Evolutionary conservation across 2,113 vertebrate species (phyloP).

Genomic region (Anoura caudifer): DNA sequence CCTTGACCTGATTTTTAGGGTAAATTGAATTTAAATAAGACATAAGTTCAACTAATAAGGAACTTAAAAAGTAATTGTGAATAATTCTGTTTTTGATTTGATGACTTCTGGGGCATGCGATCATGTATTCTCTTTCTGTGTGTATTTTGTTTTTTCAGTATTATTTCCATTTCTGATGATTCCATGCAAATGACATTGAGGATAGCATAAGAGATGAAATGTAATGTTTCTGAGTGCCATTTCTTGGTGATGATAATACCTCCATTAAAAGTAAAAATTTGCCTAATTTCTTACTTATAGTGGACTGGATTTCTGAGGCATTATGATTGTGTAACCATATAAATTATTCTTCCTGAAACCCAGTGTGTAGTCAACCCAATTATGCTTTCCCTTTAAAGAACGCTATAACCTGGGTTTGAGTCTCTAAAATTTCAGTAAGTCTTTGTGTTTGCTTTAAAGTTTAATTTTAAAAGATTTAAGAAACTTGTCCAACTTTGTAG

Average conservation of each 20-base stretch:
- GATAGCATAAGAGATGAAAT: not conserved
- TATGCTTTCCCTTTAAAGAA: slow-evolving; percentile 16
- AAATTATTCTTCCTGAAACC: slow-evolving; percentile 4
- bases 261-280: not conserved
- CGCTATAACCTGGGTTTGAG: slow-evolving; percentile 50
- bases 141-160: not conserved
- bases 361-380: not conserved
- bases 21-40: not conserved
- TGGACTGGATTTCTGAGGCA: not conserved
- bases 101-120: not conserved
- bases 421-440: slow-evolving; percentile 54
- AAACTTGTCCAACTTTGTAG: slow-evolving; percentile 44
- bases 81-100: not conserved
- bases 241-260: not conserved
- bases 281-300: slow-evolving; percentile 9
- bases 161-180: not conserved
- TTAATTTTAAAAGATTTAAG: slow-evolving; percentile 72
- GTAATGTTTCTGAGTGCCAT: not conserved
- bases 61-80: not conserved
- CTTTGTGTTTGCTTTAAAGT: not conserved
- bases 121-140: not conserved
- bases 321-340: not conserved
- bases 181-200: not conserved
- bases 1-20: not conserved
- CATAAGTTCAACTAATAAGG: not conserved